These are phyloP conservation scores for Streptopelia turtur DNA, from an alignment of 2,797 vertebrate species.

Conservation along the genomic window DNA sequence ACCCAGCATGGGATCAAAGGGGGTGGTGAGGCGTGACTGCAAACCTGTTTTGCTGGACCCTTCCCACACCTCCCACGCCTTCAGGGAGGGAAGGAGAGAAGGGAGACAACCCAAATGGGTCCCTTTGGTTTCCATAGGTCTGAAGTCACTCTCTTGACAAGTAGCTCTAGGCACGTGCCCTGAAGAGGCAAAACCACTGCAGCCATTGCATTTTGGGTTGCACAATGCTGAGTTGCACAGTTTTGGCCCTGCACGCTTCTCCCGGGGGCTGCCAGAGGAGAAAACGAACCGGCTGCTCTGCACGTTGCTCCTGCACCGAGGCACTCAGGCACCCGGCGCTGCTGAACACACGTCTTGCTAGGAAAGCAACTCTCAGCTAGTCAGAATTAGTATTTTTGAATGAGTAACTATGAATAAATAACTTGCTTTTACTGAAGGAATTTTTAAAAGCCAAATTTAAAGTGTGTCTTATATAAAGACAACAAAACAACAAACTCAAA, in stretches of 20 bases:
- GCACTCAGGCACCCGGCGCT: background rate
- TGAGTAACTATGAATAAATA: background rate
- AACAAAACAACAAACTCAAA: constrained; percentile 2
- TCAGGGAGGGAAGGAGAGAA: background rate
- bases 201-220: background rate
- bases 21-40: background rate
- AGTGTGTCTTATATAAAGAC: background rate
- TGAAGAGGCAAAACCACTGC: background rate
- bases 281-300: background rate
- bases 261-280: background rate
- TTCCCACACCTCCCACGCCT: background rate
- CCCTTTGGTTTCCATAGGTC: background rate
- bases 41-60: background rate
- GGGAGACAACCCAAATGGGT: background rate
- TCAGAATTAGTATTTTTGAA: background rate
- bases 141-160: background rate
- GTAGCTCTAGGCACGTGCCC: fast-evolving
- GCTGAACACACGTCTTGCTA: fast-evolving
- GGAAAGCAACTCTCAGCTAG: background rate
- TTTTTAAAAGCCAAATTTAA: background rate
- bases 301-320: background rate
- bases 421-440: background rate
- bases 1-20: background rate
- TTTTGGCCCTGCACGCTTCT: fast-evolving
- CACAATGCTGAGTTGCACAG: background rate